Base-by-base conservation (phyloP, 2,888 invertebrate species). In the Vanessa cardui region DNA sequence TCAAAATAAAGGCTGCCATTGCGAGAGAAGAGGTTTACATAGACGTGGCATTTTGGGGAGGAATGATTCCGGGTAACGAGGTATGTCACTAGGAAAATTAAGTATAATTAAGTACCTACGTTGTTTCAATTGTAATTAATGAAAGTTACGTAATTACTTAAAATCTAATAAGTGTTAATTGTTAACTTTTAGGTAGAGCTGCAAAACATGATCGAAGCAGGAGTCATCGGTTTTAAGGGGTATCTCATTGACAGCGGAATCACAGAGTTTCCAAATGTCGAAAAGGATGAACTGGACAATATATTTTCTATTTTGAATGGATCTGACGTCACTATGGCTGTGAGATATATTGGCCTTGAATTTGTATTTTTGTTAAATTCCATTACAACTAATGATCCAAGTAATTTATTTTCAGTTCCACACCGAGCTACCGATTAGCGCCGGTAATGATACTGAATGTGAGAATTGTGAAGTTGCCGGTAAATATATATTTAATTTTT, bases 1-100 rank as follows among this genome's bases (percentile, higher is more conserved):
- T 96, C 21, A 90, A 92, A 78, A 82, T 84, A 4, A 96, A 96
- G 84, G 89, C 94, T 15, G 77, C 85, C 8, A 92, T 92, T 6
- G 95, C 96, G 0, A 85, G 86, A 62, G 94, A 94, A 60, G 94
- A 94, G 76, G 87, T 94, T 49, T 95, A 92, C 74, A 94, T 96
- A 0, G 96, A 96, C 80, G 94, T 96, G 46, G 96, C 94, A 16
- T 96, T 96, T 85, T 96, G 96, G 96, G 96, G 96, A 54, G 96
- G 96, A n/a, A 90, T 96, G 0, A 88, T 95, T 50, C 95, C 95
- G 8, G 94, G 93, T 47, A 96, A 96, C 83, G 85, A 93, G 77
- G 94, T 94, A 60, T 58, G 50, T 72, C 44, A 20, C 21, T 56
- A n/a, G 12, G 33, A 18, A n/a, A 56, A 52, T 52, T 15, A 52